phyloP scores from a whole-genome alignment of 2,888 invertebrate species.

The Leptinotarsa juncta region DNA sequence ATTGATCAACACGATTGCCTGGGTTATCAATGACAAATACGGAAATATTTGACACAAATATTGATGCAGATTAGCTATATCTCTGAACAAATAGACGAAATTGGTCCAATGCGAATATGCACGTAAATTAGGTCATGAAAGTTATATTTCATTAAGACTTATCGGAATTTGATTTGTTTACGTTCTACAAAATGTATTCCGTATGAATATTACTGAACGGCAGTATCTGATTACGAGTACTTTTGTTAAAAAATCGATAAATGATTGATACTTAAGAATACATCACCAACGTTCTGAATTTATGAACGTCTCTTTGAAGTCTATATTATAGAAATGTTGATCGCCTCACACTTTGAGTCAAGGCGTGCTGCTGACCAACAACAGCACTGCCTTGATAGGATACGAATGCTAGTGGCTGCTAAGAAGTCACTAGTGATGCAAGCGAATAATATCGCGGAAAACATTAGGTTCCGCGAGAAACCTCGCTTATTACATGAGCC shows the following conservation, averaged over 20 bases:
- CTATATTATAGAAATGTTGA: background rate
- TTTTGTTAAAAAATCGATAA: background rate
- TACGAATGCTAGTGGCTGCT: too few relatives aligned
- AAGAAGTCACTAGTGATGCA: too few relatives aligned
- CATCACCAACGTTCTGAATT: too few relatives aligned
- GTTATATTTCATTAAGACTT: constrained; percentile 4
- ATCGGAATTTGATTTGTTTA: background rate
- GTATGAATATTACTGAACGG: background rate
- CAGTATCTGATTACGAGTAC: background rate
- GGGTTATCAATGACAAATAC: constrained; percentile 6
- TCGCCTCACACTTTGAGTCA: too few relatives aligned
- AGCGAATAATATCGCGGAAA: too few relatives aligned
- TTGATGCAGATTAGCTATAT: constrained; percentile 11
- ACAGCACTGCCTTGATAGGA: too few relatives aligned
- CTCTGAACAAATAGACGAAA: constrained; percentile 8
- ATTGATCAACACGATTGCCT: background rate
- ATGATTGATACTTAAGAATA: background rate
- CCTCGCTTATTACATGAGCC: too few relatives aligned
- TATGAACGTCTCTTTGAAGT: too few relatives aligned
- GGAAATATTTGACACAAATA: background rate
- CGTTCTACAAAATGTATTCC: background rate
- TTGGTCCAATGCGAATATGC: background rate
- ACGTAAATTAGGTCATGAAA: background rate
- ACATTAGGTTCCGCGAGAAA: too few relatives aligned
- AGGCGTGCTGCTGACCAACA: too few relatives aligned